phyloP scores from a whole-genome alignment of 2,888 invertebrate species.

The Stenolophus ochropezus region DNA sequence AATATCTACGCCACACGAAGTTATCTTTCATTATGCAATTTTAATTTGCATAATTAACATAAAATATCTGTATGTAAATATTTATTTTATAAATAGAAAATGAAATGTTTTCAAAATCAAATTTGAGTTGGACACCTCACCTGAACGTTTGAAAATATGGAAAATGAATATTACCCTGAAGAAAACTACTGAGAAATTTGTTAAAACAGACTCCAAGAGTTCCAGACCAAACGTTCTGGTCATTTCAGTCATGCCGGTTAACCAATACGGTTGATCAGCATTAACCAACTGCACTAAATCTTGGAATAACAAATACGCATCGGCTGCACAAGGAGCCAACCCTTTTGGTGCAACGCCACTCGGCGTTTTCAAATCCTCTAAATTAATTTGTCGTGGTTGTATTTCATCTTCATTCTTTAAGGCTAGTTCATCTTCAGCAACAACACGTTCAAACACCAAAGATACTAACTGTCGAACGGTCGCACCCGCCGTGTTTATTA shows the following conservation, averaged over 20 bases:
- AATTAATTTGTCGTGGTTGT: conserved; percentile 76
- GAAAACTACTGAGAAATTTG: conserved; percentile 89
- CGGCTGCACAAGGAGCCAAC: conserved; percentile 90
- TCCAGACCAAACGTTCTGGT: conserved; percentile 97
- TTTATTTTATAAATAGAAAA: background rate
- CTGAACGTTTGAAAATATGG: no score
- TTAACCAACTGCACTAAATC: conserved; percentile 97
- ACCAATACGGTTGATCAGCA: conserved; percentile 96
- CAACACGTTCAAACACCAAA: conserved; percentile 90
- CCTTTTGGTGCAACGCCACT: conserved; percentile 88
- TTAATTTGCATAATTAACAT: no score
- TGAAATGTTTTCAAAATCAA: background rate
- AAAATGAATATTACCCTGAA: conserved; percentile 80
- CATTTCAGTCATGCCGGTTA: conserved; percentile 97
- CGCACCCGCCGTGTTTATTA: conserved; percentile 97
- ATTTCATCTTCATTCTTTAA: conserved; percentile 66
- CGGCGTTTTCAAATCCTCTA: conserved; percentile 87
- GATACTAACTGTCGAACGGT: conserved; percentile 97
- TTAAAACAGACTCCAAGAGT: conserved; percentile 93
- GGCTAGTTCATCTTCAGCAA: conserved; percentile 80
- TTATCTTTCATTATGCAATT: no score
- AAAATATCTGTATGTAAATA: no score
- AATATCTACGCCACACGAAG: no score
- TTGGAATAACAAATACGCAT: conserved; percentile 97
- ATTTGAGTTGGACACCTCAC: no score